phyloP scores from a whole-genome alignment of 2,888 invertebrate species.

The Dendrolimus pini region DNA sequence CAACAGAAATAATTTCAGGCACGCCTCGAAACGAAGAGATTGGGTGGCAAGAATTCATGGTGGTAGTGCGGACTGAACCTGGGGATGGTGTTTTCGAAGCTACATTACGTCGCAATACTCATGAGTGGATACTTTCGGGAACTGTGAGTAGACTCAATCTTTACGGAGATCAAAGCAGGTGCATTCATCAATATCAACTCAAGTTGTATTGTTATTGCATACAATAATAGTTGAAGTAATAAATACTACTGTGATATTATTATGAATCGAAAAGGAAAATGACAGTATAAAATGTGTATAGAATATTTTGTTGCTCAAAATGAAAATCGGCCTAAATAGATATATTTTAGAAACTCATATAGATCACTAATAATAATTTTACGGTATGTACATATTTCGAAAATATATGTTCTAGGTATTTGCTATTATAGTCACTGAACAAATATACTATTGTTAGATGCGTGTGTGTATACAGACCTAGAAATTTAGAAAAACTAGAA shows the following conservation, averaged over 20 bases:
- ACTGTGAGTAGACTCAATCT: constrained; percentile 86
- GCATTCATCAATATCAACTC: constrained; percentile 83
- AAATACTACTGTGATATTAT: constrained; percentile 32
- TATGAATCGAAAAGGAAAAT: constrained; percentile 5
- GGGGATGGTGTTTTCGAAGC: constrained; percentile 87
- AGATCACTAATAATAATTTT: constrained; percentile 7
- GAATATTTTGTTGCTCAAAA: constrained; percentile 7
- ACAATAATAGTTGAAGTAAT: constrained; percentile 16
- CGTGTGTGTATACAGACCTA: too few relatives aligned
- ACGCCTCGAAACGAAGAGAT: constrained; percentile 44
- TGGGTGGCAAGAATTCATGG: constrained; percentile 78
- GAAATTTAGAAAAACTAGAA: too few relatives aligned
- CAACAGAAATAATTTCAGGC: constrained; percentile 77
- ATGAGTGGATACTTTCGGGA: constrained; percentile 76
- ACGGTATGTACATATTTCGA: not conserved
- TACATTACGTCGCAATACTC: constrained; percentile 74
- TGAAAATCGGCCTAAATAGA: constrained; percentile 4
- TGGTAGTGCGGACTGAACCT: constrained; percentile 80
- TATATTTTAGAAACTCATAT: constrained; percentile 4
- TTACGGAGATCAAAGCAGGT: constrained; percentile 88
- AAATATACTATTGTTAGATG: too few relatives aligned
- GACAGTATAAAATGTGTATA: constrained; percentile 3
- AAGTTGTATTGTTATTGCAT: constrained; percentile 87
- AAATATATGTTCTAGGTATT: too few relatives aligned
- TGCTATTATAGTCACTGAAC: too few relatives aligned